Conservation (phyloP, 2,113 vertebrate species). For the Coptodon bakossiorum region DNA sequence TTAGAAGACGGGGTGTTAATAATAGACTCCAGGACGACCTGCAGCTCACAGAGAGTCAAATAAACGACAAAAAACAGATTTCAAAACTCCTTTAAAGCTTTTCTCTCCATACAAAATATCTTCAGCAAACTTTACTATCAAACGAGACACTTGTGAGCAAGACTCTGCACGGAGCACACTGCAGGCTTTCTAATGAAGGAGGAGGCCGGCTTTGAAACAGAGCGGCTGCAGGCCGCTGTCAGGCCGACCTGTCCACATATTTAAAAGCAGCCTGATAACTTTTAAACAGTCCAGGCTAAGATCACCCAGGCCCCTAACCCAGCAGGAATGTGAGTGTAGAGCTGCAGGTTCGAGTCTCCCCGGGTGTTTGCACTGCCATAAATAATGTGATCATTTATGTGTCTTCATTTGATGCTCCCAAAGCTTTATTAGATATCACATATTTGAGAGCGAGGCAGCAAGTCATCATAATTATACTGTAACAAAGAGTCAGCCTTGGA, state of each 20-base stretch:
- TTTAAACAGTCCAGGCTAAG: background rate
- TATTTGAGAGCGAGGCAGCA: background rate
- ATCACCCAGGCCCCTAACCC: background rate
- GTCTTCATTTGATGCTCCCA: background rate
- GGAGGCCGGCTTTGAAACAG: background rate
- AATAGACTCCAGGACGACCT: background rate
- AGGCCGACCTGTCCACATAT: background rate
- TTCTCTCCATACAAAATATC: background rate
- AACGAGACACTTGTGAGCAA: background rate
- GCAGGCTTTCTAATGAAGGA: background rate
- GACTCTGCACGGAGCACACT: background rate
- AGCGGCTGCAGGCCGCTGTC: background rate
- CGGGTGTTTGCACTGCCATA: fast-evolving
- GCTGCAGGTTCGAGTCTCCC: background rate
- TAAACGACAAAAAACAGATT: background rate
- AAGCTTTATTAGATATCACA: background rate
- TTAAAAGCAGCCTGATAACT: background rate
- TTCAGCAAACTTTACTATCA: background rate
- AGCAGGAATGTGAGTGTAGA: background rate
- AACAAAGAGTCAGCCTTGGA: background rate
- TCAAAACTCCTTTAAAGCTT: background rate
- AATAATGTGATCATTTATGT: background rate
- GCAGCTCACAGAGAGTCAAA: background rate
- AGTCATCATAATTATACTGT: background rate
- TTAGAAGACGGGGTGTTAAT: background rate